A percentile compares a stretch with the other conserved stretches of the same genome.
Evolutionary conservation across 1,140 invertebrate species (phyloP).

Genomic region (Xylocopa sonorina): DNA sequence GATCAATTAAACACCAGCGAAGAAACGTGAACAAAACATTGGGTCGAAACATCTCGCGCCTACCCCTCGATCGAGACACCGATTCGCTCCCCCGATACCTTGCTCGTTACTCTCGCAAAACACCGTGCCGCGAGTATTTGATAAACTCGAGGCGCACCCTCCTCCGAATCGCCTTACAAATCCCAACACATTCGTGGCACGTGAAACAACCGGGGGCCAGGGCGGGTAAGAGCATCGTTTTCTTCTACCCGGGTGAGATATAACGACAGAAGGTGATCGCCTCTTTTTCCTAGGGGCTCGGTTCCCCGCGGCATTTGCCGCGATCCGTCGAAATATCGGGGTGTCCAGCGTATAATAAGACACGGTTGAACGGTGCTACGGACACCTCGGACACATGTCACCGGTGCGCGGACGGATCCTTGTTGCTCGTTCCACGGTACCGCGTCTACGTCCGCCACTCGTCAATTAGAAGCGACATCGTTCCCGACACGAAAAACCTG

Average conservation of each 20-base stretch:
- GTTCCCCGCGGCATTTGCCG: slow-evolving; percentile 55
- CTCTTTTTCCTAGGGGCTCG: slow-evolving; percentile 31
- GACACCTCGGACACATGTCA: slow-evolving; percentile 77
- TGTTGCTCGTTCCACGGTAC: slow-evolving; percentile 25
- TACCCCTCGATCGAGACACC: not conserved
- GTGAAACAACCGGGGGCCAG: not conserved
- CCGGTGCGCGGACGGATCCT: slow-evolving; percentile 35
- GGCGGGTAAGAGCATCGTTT: not conserved
- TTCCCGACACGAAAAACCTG: slow-evolving; percentile 72
- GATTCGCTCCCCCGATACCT: not conserved
- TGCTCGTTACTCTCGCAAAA: not conserved
- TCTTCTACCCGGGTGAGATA: slow-evolving; percentile 21
- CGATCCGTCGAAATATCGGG: slow-evolving; percentile 67
- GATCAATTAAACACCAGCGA: too few species aligned
- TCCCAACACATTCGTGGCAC: slow-evolving; percentile 24
- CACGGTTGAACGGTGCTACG: slow-evolving; percentile 64
- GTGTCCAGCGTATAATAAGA: slow-evolving; percentile 72
- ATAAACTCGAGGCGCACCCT: slow-evolving; percentile 7
- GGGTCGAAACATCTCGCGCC: too few species aligned
- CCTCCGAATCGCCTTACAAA: not conserved
- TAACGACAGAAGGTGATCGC: not conserved
- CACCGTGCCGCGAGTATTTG: not conserved
- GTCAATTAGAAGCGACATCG: slow-evolving; percentile 78
- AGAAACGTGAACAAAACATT: too few species aligned
- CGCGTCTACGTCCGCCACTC: slow-evolving; percentile 65